Evolutionary conservation across 2,888 invertebrate species (phyloP).

Genomic region (Apamea epomidion): DNA sequence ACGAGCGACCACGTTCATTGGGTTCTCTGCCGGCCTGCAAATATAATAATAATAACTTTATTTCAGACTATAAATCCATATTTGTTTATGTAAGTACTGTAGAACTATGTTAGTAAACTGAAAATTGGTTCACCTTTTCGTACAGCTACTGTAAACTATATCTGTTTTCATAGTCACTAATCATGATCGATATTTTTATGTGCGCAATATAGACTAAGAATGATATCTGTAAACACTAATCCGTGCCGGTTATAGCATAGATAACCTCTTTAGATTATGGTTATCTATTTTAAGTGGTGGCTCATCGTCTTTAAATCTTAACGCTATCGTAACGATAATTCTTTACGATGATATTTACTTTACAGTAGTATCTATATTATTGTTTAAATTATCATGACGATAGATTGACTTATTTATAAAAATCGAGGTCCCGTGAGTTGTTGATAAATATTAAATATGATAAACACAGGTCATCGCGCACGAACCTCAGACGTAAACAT

Average conservation of each 20-base stretch:
- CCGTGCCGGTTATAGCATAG: not conserved
- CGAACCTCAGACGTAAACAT: slow-evolving; percentile 8
- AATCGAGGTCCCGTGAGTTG: slow-evolving; percentile 3
- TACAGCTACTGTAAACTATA: not conserved
- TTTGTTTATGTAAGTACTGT: not conserved
- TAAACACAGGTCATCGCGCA: slow-evolving; percentile 22
- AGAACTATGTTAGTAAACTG: not conserved
- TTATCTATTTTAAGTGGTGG: slow-evolving; percentile 16
- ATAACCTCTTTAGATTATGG: slow-evolving; percentile 20
- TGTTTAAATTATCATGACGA: not conserved
- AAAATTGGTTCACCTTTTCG: not conserved
- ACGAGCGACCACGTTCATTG: slow-evolving; percentile 97
- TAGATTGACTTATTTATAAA: slow-evolving; percentile 2
- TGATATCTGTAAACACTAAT: not conserved
- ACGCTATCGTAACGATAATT: not conserved
- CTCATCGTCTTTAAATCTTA: slow-evolving; percentile 1
- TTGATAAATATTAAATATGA: slow-evolving; percentile 25
- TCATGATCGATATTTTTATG: not conserved
- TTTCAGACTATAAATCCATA: not conserved
- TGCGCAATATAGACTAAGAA: not conserved
- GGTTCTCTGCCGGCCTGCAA: slow-evolving; percentile 95
- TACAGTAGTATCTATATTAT: not conserved
- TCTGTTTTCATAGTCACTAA: not conserved
- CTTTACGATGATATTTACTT: slow-evolving; percentile 1
- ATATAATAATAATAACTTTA: not conserved